Evolutionary conservation across 2,113 vertebrate species (phyloP), one percentile per base, ranked within the genome.

Genomic region (Microcebus ravelobensis): DNA sequence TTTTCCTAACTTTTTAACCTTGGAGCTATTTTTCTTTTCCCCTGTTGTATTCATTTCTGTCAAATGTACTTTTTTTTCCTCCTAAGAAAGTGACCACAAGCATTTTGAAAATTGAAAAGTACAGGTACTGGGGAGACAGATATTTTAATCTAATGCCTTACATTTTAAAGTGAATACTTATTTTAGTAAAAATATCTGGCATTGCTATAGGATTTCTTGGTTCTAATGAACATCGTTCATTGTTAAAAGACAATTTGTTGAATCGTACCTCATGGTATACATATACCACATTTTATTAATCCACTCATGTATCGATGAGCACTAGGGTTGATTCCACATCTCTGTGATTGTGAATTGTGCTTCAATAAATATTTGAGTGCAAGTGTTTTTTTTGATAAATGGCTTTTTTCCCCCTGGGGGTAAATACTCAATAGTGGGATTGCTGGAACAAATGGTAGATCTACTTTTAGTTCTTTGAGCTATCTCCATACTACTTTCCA

Each of bases 21-120:
- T 97, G 42, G 42, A 79, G 91, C 93, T 87, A 48, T 98, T 98
- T 97, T 73, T 94, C 71, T 97, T 92, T 79, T 86, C 74, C 88
- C 42, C 5, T 65, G 36, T 86, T 88, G 74, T 85, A 94, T 70
- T 76, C 67, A 59, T 85, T 96, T 97, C 94, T 92, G n/a, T 31
- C 87, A 11, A 89, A 87, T 73, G 0, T 79, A 87, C 0, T 50
- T 1, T 89, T 91, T 45, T 57, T 92, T 96, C 57, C 20, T 70
- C 63, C 70, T 55, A 34, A 94, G 39, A 84, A 42, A 97, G 29
- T 27, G 27, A 74, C 36, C 61, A 36, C 8, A 85, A 42, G 59
- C 7, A 96, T 68, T 67, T 65, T 57, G 89, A 89, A 2, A 93
- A 92, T 48, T n/a, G 25, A 93, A 93, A 8, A 48, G 57, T 57